A percentile compares a stretch with the other conserved stretches of the same genome.
Conservation (phyloP, 1,140 invertebrate species). For the Anagrus nilaparvatae region DNA sequence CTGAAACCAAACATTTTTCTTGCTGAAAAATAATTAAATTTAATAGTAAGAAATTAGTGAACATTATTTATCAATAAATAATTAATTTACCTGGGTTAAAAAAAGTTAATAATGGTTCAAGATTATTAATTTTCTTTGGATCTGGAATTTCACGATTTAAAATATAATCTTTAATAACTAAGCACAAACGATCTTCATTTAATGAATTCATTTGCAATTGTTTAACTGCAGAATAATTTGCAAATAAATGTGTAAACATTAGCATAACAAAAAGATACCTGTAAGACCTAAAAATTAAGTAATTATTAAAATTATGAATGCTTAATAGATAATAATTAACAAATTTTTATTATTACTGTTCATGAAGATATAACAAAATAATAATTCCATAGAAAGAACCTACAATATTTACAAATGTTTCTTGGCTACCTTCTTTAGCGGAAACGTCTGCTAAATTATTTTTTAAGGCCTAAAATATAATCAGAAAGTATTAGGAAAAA, state of each 20-base stretch:
- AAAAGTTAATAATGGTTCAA: slow-evolving; percentile 48
- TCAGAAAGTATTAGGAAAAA: neutral
- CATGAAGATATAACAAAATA: slow-evolving; percentile 59
- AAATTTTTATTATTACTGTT: slow-evolving; percentile 32
- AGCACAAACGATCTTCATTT: slow-evolving; percentile 65
- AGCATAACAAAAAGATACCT: slow-evolving; percentile 62
- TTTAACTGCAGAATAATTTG: slow-evolving; percentile 79
- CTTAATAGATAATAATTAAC: neutral
- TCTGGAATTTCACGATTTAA: slow-evolving; percentile 38
- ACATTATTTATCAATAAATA: slow-evolving; percentile 28
- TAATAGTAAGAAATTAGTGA: slow-evolving; percentile 26
- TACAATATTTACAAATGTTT: slow-evolving; percentile 85
- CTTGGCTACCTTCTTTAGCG: slow-evolving; percentile 94
- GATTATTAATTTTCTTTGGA: slow-evolving; percentile 44
- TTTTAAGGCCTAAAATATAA: slow-evolving; percentile 51
- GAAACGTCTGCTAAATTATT: slow-evolving; percentile 90
- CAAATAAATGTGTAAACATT: slow-evolving; percentile 70
- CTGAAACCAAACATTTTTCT: slow-evolving; percentile 42
- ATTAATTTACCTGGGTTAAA: slow-evolving; percentile 40
- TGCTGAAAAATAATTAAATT: slow-evolving; percentile 31
- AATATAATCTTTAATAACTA: slow-evolving; percentile 55
- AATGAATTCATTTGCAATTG: slow-evolving; percentile 63
- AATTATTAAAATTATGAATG: slow-evolving; percentile 7
- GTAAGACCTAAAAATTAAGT: slow-evolving; percentile 42
- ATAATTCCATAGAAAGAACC: slow-evolving; percentile 70